Conservation (phyloP, 2,113 vertebrate species). For the Aegypius monachus region DNA sequence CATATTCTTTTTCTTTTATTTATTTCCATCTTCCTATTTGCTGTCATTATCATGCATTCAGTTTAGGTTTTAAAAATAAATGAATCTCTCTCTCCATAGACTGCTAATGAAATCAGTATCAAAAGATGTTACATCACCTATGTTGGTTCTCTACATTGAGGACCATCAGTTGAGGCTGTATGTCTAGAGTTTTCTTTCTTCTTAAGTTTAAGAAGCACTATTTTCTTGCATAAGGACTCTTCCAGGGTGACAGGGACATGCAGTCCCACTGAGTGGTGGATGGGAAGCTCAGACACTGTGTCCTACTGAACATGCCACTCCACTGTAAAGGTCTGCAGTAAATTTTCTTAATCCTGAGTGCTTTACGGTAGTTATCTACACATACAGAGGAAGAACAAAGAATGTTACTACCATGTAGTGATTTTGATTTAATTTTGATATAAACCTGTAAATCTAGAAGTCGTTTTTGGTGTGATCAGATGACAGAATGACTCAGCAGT, state of each 20-base stretch:
- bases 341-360: neutral
- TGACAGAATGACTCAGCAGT: slow-evolving; percentile 62
- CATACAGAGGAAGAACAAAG: neutral
- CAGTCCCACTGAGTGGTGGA: neutral
- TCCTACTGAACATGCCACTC: neutral
- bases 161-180: too few species aligned
- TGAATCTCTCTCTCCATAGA: neutral
- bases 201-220: too few species aligned
- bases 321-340: neutral
- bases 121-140: too few species aligned
- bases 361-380: neutral
- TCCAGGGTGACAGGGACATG: neutral
- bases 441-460: slow-evolving; percentile 1
- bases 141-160: too few species aligned
- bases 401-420: neutral
- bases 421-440: neutral
- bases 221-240: neutral
- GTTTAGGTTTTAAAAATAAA: neutral
- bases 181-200: too few species aligned
- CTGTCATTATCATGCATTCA: neutral
- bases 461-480: slow-evolving; percentile 26
- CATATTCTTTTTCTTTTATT: neutral
- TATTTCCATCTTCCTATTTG: neutral
- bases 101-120: too few species aligned
- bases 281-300: neutral